A percentile compares a stretch with the other conserved stretches of the same genome.
phyloP scores from a whole-genome alignment of 2,888 invertebrate species.

The Cantharis rustica region DNA sequence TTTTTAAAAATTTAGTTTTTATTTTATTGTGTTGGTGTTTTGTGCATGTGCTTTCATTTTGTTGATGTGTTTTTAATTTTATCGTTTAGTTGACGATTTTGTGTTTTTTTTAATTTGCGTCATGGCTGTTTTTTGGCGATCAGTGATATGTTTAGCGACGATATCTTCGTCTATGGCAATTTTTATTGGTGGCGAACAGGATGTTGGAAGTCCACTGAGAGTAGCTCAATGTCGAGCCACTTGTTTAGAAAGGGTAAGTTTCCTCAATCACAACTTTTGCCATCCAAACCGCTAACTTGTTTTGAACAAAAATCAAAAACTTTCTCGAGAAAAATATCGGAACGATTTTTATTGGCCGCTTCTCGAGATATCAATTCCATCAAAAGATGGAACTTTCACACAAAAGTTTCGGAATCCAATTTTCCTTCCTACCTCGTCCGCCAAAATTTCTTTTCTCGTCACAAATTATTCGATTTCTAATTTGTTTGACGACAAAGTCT shows the following conservation, averaged over 20 bases:
- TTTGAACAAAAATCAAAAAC: background rate
- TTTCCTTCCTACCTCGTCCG: background rate
- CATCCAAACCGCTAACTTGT: background rate
- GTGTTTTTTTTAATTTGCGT: slow-evolving; percentile 31
- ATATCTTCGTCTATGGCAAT: slow-evolving; percentile 49
- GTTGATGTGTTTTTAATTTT: slow-evolving; percentile 23
- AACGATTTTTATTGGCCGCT: background rate
- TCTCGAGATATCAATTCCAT: background rate
- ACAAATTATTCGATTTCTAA: background rate
- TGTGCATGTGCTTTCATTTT: slow-evolving; percentile 30
- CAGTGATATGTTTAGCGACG: slow-evolving; percentile 46
- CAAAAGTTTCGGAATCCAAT: background rate
- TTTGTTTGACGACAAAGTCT: background rate
- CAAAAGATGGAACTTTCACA: background rate
- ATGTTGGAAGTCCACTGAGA: slow-evolving; percentile 71
- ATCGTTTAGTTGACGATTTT: slow-evolving; percentile 30
- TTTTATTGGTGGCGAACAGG: slow-evolving; percentile 63
- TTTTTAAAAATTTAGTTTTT: slow-evolving; percentile 19
- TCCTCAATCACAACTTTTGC: background rate
- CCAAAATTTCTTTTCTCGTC: background rate
- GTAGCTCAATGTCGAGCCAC: slow-evolving; percentile 75
- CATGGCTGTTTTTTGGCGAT: slow-evolving; percentile 50
- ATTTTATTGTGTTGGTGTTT: slow-evolving; percentile 12
- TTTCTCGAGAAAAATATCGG: background rate
- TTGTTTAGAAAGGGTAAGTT: slow-evolving; percentile 71